phyloP scores from a whole-genome alignment of 2,888 invertebrate species.

The Acheta domesticus region DNA sequence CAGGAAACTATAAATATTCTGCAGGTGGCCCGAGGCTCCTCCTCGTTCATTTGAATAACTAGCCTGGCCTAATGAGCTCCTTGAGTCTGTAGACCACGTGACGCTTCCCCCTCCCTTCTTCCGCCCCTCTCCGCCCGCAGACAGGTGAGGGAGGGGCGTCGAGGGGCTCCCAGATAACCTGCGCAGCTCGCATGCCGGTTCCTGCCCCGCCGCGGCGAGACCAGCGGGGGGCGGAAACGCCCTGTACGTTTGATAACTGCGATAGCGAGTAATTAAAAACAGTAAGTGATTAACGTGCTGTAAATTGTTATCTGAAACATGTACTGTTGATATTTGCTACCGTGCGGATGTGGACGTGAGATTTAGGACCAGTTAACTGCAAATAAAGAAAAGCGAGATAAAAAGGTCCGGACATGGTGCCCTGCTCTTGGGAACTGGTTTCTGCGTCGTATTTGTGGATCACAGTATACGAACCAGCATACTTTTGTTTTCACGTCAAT shows the following conservation, averaged over 20 bases:
- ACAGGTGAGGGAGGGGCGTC: no score
- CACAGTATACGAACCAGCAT: no score
- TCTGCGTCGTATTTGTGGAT: no score
- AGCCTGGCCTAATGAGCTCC: not conserved
- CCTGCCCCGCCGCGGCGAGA: not conserved
- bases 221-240: not conserved
- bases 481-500: no score
- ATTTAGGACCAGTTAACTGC: not conserved
- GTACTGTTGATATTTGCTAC: not conserved
- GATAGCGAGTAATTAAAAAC: not conserved
- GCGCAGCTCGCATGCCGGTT: not conserved
- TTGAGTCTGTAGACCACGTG: not conserved
- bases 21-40: not conserved
- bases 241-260: not conserved
- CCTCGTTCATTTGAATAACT: not conserved
- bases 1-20: not conserved
- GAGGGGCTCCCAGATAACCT: not conserved
- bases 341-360: not conserved
- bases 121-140: no score
- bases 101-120: not conserved
- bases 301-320: not conserved
- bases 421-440: no score
- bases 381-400: not conserved
- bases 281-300: slow-evolving; percentile 4
- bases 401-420: no score